Evolutionary conservation across 2,888 invertebrate genomes (phyloP).

Genomic region (Oscheius sp.): DNA sequence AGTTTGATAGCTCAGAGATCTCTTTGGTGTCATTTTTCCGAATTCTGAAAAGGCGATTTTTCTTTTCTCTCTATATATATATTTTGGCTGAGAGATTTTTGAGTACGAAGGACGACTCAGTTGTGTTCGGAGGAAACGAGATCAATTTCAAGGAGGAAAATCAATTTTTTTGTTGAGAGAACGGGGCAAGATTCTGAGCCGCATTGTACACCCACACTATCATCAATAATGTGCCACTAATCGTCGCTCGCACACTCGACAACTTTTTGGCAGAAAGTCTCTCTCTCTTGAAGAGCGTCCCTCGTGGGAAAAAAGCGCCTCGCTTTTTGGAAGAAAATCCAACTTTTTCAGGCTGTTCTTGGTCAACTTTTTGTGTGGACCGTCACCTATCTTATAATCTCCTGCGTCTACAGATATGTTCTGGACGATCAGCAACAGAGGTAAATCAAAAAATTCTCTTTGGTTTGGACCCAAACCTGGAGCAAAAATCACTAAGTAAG

Average conservation of each 20-base stretch:
- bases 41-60: no score
- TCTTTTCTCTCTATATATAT: no score
- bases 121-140: no score
- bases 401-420: slow-evolving; percentile 59
- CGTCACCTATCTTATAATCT: slow-evolving; percentile 56
- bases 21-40: no score
- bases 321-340: background rate
- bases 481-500: no score
- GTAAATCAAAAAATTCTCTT: no score
- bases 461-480: no score
- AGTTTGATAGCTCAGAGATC: no score
- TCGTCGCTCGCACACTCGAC: background rate
- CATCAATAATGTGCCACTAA: slow-evolving; percentile 10
- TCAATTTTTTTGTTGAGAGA: background rate
- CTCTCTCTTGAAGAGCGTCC: background rate
- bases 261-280: background rate
- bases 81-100: no score
- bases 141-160: no score
- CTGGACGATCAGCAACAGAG: slow-evolving; percentile 52
- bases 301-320: background rate
- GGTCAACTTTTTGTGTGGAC: slow-evolving; percentile 62
- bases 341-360: slow-evolving; percentile 55
- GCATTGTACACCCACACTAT: slow-evolving; percentile 11
- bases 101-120: no score
- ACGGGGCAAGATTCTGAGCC: background rate